Percentiles rank a stretch among this genome's conserved stretches.
Conservation (phyloP, 2,888 invertebrate genomes). For the Folsomia candida region DNA sequence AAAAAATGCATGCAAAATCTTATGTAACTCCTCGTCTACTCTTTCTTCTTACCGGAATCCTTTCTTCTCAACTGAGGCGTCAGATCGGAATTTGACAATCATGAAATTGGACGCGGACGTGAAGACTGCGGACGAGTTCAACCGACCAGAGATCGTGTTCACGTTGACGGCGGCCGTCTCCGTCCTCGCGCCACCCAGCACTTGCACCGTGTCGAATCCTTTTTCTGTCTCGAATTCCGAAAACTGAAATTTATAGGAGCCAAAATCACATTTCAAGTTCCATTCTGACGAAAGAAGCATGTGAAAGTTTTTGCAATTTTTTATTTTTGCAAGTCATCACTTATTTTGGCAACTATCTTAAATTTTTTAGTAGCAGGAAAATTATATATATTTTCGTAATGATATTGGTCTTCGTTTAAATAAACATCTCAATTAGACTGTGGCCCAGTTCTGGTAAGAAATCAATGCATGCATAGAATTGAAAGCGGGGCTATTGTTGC, state of each 20-base stretch:
- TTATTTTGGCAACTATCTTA: no score
- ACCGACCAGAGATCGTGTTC: slow-evolving; percentile 87
- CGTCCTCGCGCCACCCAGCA: slow-evolving; percentile 90
- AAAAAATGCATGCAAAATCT: no score
- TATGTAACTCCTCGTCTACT: no score
- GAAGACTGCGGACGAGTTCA: slow-evolving; percentile 78
- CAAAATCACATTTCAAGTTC: background rate
- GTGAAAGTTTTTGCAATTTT: no score
- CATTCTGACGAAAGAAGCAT: no score
- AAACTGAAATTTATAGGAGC: slow-evolving; percentile 62
- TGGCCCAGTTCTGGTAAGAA: no score
- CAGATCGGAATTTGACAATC: slow-evolving; percentile 94
- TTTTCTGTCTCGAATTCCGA: slow-evolving; percentile 97
- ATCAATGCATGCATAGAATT: no score
- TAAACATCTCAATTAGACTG: no score
- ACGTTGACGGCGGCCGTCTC: slow-evolving; percentile 89
- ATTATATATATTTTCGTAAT: no score
- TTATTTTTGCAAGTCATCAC: background rate
- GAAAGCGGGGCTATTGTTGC: no score
- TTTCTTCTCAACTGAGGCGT: slow-evolving; percentile 86
- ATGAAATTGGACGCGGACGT: slow-evolving; percentile 96
- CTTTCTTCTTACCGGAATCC: slow-evolving; percentile 75
- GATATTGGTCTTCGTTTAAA: no score
- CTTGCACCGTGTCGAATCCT: slow-evolving; percentile 93
- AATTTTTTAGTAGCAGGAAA: no score